Conservation (phyloP, 2,113 vertebrate species). For the Montifringilla adamsi region DNA sequence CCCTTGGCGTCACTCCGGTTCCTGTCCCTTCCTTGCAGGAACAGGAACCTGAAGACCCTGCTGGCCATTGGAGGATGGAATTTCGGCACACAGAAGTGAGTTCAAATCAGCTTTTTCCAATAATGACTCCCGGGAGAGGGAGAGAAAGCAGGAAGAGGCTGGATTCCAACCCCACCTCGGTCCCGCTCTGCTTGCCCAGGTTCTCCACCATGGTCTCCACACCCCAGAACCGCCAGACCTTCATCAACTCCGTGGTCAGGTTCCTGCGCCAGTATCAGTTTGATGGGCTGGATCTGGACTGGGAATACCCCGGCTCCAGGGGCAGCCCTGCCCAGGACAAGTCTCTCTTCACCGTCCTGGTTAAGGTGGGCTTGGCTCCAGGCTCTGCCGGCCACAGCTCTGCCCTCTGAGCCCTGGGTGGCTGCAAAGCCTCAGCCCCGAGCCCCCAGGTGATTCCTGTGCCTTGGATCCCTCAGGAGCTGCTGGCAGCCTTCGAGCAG, state of each 20-base stretch:
- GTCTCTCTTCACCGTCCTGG: background rate
- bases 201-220: background rate
- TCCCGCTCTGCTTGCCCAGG: background rate
- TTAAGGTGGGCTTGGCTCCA: background rate
- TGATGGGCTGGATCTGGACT: background rate
- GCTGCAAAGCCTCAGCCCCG: background rate
- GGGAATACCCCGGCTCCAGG: background rate
- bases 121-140: accelerated
- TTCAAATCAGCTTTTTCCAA: background rate
- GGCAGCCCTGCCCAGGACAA: background rate
- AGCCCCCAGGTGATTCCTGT: background rate
- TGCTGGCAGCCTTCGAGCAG: background rate
- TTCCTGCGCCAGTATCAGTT: background rate
- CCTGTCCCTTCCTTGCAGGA: background rate
- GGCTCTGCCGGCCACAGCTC: background rate
- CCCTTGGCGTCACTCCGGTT: background rate
- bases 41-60: background rate
- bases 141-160: too few species aligned
- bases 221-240: background rate
- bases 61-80: background rate
- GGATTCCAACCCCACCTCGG: background rate
- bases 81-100: background rate
- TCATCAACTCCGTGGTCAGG: accelerated
- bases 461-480: background rate
- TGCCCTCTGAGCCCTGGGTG: background rate